Percentiles rank a stretch among this genome's conserved stretches.
These are phyloP conservation scores for Crioceris asparagi DNA, from an alignment of 2,888 invertebrate genomes.

Conservation along the genomic window DNA sequence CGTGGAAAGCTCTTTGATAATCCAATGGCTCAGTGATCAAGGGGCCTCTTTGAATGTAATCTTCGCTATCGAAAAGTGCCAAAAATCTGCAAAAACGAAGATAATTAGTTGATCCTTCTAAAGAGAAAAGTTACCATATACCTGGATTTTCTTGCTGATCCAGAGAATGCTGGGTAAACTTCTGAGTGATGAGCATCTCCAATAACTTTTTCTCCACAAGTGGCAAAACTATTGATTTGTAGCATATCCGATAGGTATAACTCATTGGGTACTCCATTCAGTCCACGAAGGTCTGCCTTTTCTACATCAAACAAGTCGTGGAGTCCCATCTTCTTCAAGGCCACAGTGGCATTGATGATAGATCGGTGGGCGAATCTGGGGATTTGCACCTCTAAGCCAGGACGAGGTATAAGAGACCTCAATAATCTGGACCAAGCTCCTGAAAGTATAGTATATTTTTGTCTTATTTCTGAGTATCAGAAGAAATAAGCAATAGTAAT, in stretches of 20 bases:
- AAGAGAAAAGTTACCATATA: conserved; percentile 3
- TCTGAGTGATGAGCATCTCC: conserved; percentile 70
- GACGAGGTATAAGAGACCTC: conserved; percentile 61
- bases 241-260: conserved; percentile 75
- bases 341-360: conserved; percentile 67
- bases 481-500: no score
- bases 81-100: conserved; percentile 9
- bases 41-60: conserved; percentile 3
- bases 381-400: conserved; percentile 70
- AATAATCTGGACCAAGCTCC: conserved; percentile 63
- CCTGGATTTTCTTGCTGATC: no score
- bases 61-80: conserved; percentile 3
- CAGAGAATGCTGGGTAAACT: conserved; percentile 67
- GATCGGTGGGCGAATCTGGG: conserved; percentile 76
- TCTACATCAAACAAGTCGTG: conserved; percentile 66
- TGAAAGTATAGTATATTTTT: no score
- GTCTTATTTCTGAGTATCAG: no score
- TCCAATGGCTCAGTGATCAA: conserved; percentile 43
- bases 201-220: conserved; percentile 64
- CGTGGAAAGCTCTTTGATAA: conserved; percentile 58
- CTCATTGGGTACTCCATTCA: conserved; percentile 67
- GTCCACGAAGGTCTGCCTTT: conserved; percentile 70
- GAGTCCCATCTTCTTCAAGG: conserved; percentile 70
- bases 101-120: no score
- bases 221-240: conserved; percentile 73